Evolutionary conservation across 1,140 invertebrate species (phyloP), one percentile per base, ranked within the genome.

Genomic region (Papilio polyxenes): DNA sequence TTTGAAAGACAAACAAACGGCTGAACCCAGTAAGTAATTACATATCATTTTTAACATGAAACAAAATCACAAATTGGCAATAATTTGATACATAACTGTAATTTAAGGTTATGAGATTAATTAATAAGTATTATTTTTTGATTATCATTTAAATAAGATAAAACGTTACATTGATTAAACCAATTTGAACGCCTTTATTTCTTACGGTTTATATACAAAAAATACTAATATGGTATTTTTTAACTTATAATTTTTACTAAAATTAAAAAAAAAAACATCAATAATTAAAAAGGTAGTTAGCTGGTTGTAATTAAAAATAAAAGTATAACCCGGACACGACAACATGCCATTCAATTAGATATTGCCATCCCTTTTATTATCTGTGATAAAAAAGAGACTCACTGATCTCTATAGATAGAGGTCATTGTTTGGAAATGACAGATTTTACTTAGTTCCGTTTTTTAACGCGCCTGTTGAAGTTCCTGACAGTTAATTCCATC

Each of bases 231-330:
- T 44, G 40, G 40, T 75, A 6, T 15, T 62, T 17, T 7, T 59
- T 20, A 20, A 59, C 17, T 59, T 17, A 56, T 53, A 56, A 56
- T 56, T 17, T 56, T 17, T 17, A 17, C 15, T 11, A 6, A 53
- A 53, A 17, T 59, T 59, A 59, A 65, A 65, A 65, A 72, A 72
- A 72, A 65, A 72, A 72, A 72, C 31, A 72, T 69, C 65, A 69
- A 72, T 40, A 72, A 72, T 23, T 23, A 37, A 37, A 37, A 72
- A 72, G 65, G 65, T 72, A 72, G 65, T 72, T 72, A 72, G 65
- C 65, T 72, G 65, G 65, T 72, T 72, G 65, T 10, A 23, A 72
- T 72, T 37, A 37, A 15, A 72, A 13, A 2, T 0, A 31, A 10
- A 65, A 65, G 8, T 62, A 31, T 31, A 31, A 62, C 59, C 9